Base-by-base conservation (phyloP, 1,140 invertebrate species). In the Drosophila auraria region DNA sequence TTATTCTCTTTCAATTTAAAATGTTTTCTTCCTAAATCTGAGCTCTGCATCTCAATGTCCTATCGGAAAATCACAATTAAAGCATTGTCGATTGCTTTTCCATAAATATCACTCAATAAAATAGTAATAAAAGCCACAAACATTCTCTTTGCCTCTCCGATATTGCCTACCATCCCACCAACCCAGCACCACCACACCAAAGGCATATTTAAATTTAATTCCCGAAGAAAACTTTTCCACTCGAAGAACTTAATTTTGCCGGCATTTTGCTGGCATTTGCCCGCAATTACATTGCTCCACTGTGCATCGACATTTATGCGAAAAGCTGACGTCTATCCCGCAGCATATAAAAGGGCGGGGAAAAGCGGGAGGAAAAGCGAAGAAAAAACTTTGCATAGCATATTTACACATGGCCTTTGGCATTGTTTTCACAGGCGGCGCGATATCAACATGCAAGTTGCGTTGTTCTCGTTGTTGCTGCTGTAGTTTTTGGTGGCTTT, bases 321-420 rank as follows among this genome's bases (percentile, higher is more conserved):
- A 59, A 61, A 76, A 66, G 47, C 73, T 59, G 40, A 68, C 63
- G 49, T 77, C 49, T 49, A 77, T 53, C 71, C 65, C 33, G 17
- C n/a, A 30, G 54, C 36, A 44, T 6, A 62, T 65, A 57, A 65
- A 61, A 71, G 30, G 27, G 47, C 25, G 17, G 27, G 49, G 25
- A 27, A 27, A 51, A 1, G 12, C 30, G 17, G 53, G 4, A 0
- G 54, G 44, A 62, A 47, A 78, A 61, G 51, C 63, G 60, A 69
- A 47, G 59, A 61, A 82, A 66, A 86, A 82, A 86, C 66, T 64
- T 77, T 80, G 68, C 77, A 87, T 80, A 77, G 84, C 83, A 83
- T 87, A 87, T 87, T 87, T 87, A 78, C 84, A 87, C 84, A 89
- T 80, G 72, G 83, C 84, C 84, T 87, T 87, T 87, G 84, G 83